Evolutionary conservation across 2,797 vertebrate genomes (phyloP).

Genomic region (Lithobates sylvaticus): DNA sequence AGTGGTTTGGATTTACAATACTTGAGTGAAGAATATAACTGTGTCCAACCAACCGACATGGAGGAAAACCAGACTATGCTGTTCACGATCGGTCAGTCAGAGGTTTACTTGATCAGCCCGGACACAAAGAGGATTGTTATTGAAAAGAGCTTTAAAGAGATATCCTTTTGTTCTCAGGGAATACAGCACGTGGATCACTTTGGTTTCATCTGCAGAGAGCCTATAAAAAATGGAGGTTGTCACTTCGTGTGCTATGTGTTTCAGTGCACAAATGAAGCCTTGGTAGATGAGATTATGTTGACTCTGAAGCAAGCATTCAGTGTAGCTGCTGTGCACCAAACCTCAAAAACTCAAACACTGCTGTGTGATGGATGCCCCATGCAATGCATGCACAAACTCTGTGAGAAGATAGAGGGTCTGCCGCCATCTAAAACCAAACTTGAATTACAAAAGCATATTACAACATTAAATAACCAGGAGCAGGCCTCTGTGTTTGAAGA

Average conservation of each 20-base stretch:
- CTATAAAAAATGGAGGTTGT: conserved; percentile 85
- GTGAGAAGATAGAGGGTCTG: conserved; percentile 96
- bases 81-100: no score
- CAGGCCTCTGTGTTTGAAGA: no score
- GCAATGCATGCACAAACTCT: conserved; percentile 90
- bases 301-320: conserved; percentile 97
- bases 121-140: no score
- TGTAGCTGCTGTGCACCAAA: conserved; percentile 89
- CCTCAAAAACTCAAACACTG: conserved; percentile 80
- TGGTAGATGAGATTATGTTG: conserved; percentile 99
- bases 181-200: conserved; percentile 97
- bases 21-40: conserved; percentile 75
- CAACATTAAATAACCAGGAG: no score
- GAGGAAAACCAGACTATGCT: conserved; percentile 97
- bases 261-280: conserved; percentile 91
- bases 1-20: conserved; percentile 84
- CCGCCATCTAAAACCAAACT: no score
- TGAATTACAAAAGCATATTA: no score
- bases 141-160: no score
- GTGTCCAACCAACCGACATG: conserved; percentile 92
- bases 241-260: conserved; percentile 97
- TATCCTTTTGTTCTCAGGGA: no score
- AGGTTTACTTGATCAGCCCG: no score
- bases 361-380: conserved; percentile 93
- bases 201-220: conserved; percentile 97